Base-by-base conservation (phyloP, 2,888 invertebrate species). In the Clostera curtula region DNA sequence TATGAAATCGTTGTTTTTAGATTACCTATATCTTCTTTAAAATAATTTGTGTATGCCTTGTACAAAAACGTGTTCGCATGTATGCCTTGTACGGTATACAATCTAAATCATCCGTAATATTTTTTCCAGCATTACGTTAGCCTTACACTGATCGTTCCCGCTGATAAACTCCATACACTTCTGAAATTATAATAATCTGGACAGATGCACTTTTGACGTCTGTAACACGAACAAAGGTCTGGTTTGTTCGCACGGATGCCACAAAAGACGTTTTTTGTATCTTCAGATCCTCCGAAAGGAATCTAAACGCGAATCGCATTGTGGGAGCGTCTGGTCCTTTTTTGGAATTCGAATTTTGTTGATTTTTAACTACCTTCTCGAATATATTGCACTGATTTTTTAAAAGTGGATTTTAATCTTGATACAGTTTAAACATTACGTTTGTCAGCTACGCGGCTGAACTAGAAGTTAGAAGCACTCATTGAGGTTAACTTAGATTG, bases 191-290 rank as follows among this genome's bases (percentile, higher is more conserved):
- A 70, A 64, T 61, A 54, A 59, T 59, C 47, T 51, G 40, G 61
- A 65, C 74, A 75, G 69, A 77, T 75, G 75, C 68, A 67, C 62
- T 70, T 56, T 58, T 69, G 62, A 69, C 60, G 60, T 60, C 60
- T 41, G 57, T n/a, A n/a, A 34, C 29, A 33, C 49, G 57, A 59
- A 73, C 71, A 73, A 75, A 72, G 59, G 67, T 47, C 48, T 38
- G 46, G 68, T 79, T n/a, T n/a, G n/a, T n/a, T 82, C 82, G 74
- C 79, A 79, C 80, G 79, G 57, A 66, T 54, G 37, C 43, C 55
- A 72, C 71, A 73, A 75, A 70, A 65, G 29, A 33, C 7, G 49
- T 40, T 48, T 70, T 77, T 79, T 77, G 70, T 73, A 56, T 56
- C 38, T 40, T 34, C 36, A 37, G 45, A 57, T 60, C 65, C 65